A percentile compares a stretch with the other conserved stretches of the same genome.
Conservation (phyloP, 2,113 vertebrate species). For the Candoia aspera region DNA sequence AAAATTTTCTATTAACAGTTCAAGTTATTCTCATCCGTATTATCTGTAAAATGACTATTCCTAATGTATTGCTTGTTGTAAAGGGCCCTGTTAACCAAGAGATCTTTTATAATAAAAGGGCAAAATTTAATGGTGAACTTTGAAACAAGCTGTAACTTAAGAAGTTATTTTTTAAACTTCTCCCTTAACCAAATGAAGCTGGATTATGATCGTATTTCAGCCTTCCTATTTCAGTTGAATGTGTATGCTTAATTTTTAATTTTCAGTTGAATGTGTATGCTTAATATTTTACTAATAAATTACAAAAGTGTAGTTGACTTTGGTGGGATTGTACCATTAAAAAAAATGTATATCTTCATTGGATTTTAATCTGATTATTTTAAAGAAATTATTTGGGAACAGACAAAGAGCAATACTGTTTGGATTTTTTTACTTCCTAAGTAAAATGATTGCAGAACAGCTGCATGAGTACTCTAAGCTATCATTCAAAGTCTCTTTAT, state of each 20-base stretch:
- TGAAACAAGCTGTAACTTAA: conserved; percentile 22
- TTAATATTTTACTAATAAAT: not conserved
- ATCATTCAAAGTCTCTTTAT: not conserved
- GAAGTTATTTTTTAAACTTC: conserved; percentile 58
- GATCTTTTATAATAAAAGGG: not conserved
- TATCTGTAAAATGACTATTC: not conserved
- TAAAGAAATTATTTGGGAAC: conserved; percentile 1
- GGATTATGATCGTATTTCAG: not conserved
- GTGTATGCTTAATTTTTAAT: not conserved
- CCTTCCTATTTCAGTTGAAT: not conserved
- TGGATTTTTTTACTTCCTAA: not conserved
- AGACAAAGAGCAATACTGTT: not conserved
- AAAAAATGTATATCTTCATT: not conserved
- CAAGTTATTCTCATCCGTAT: conserved; percentile 1
- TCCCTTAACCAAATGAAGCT: not conserved
- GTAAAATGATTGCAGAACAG: not conserved
- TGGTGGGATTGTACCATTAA: not conserved
- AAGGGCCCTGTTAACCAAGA: conserved; percentile 13
- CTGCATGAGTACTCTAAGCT: not conserved
- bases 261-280: not conserved
- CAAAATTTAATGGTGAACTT: conserved; percentile 36
- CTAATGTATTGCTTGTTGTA: not conserved
- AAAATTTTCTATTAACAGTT: not conserved
- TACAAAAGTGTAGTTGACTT: not conserved
- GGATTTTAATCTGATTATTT: not conserved